phyloP scores from a whole-genome alignment of 1,140 invertebrate species.

The Chionoecetes opilio region DNA sequence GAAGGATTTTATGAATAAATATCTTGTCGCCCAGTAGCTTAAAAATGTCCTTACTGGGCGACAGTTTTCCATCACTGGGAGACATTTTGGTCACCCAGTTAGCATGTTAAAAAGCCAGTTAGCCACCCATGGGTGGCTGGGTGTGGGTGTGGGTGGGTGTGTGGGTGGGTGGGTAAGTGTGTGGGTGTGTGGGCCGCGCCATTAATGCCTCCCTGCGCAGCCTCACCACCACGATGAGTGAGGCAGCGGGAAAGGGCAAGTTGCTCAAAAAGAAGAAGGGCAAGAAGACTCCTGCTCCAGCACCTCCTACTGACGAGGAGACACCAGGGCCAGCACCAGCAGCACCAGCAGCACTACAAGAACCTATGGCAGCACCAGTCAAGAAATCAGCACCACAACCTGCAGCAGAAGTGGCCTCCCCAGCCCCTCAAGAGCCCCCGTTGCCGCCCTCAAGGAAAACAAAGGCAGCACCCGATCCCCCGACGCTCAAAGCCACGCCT shows the following conservation, averaged over 20 bases:
- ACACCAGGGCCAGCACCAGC: slow-evolving; percentile 48
- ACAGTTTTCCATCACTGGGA: no score
- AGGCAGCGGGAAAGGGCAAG: neutral
- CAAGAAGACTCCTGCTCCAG: neutral
- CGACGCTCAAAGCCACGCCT: neutral
- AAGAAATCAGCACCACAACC: neutral
- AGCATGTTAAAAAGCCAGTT: no score
- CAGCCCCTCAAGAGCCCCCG: neutral
- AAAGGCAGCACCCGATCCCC: neutral
- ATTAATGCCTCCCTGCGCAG: neutral
- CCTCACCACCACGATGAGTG: slow-evolving; percentile 4
- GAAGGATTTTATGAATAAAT: no score
- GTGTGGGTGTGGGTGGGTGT: no score
- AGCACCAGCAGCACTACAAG: neutral
- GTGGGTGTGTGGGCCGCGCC: neutral
- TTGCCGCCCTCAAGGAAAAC: neutral
- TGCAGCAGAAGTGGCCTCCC: neutral
- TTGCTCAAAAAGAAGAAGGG: neutral
- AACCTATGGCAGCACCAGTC: neutral
- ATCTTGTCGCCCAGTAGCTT: no score
- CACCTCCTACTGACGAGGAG: neutral
- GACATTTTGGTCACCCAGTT: no score
- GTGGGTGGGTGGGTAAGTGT: no score
- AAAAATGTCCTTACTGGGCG: no score
- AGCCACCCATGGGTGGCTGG: no score